Percentiles rank a stretch among this genome's conserved stretches.
Evolutionary conservation across 2,888 invertebrate species (phyloP).

Genomic region (Ommatoiulus sabulosus): DNA sequence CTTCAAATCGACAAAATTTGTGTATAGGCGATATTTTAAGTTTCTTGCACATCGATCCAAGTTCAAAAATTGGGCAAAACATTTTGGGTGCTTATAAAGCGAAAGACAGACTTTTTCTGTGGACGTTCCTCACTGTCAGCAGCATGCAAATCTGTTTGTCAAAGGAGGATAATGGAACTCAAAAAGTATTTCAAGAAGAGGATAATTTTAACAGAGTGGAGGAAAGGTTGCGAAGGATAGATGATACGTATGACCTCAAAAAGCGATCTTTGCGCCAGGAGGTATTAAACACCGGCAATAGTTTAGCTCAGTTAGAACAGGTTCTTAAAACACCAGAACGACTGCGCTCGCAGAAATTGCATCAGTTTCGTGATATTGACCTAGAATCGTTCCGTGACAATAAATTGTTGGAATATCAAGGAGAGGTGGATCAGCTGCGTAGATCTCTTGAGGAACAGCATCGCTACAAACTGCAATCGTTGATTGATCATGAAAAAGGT

Average conservation of each 20-base stretch:
- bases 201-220: background rate
- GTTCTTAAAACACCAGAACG: background rate
- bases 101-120: background rate
- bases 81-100: background rate
- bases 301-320: background rate
- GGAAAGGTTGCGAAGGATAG: background rate
- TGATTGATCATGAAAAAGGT: background rate
- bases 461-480: background rate
- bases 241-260: background rate
- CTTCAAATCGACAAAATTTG: slow-evolving; percentile 35
- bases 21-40: slow-evolving; percentile 34
- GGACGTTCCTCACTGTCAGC: background rate
- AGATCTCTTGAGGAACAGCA: background rate
- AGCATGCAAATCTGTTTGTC: background rate
- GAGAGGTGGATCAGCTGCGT: slow-evolving; percentile 7
- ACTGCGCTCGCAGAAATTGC: background rate
- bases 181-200: background rate
- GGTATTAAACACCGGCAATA: background rate
- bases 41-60: slow-evolving; percentile 10
- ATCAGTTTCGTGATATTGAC: slow-evolving; percentile 11
- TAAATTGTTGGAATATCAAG: background rate
- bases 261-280: background rate
- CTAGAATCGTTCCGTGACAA: background rate
- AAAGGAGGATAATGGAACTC: background rate
- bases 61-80: background rate